These are phyloP conservation scores for Aporophyla lueneburgensis DNA, from an alignment of 2,888 invertebrate species.

Conservation along the genomic window DNA sequence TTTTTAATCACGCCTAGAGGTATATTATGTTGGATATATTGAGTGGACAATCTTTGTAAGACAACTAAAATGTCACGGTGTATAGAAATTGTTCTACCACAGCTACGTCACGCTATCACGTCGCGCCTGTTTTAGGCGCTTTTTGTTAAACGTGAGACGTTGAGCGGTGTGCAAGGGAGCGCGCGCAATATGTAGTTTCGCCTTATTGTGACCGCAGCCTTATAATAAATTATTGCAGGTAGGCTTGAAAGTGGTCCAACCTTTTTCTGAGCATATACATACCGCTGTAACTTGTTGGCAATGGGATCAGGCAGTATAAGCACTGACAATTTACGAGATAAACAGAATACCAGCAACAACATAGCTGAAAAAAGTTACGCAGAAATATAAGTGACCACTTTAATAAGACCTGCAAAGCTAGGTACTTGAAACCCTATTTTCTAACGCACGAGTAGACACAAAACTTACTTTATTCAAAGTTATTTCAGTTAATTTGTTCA, in stretches of 20 bases:
- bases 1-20: no score
- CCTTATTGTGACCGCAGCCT: no score
- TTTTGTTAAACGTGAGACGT: no score
- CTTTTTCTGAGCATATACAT: slow-evolving; percentile 5
- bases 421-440: slow-evolving; percentile 2
- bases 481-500: slow-evolving; percentile 34
- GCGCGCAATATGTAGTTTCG: no score
- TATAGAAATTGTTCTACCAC: no score
- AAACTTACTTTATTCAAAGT: slow-evolving; percentile 12
- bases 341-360: not conserved
- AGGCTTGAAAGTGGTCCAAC: not conserved
- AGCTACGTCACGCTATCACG: no score
- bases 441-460: not conserved
- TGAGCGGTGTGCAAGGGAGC: no score
- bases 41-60: no score
- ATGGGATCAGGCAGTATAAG: not conserved
- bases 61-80: no score
- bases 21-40: no score
- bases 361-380: not conserved
- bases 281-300: no score
- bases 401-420: not conserved
- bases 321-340: not conserved
- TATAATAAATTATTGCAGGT: slow-evolving; percentile 12
- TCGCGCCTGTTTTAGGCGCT: no score
- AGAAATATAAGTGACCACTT: not conserved